Conservation (phyloP, 2,888 invertebrate species). For the Plagiodera versicolora region DNA sequence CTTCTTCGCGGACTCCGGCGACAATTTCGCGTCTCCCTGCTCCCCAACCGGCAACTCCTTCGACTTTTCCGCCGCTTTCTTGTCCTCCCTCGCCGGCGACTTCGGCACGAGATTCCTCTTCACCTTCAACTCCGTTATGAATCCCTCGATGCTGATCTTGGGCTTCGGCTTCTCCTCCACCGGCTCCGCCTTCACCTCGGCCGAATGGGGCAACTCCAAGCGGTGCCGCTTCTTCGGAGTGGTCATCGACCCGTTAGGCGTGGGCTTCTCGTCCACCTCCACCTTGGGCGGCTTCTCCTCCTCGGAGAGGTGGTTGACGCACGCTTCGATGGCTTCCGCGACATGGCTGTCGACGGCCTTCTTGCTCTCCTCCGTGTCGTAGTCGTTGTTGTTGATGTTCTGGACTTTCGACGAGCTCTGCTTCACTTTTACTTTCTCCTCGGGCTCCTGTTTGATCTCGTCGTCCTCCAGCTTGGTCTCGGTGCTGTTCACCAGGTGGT, state of each 20-base stretch:
- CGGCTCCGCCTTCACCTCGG: slow-evolving; percentile 37
- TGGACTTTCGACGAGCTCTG: slow-evolving; percentile 15
- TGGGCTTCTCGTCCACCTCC: slow-evolving; percentile 19
- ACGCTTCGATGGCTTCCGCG: slow-evolving; percentile 62
- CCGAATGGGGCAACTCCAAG: slow-evolving; percentile 62
- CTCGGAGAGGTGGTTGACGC: slow-evolving; percentile 55
- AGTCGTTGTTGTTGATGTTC: slow-evolving; percentile 47
- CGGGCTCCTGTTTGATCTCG: slow-evolving; percentile 29
- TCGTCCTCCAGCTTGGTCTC: slow-evolving; percentile 36
- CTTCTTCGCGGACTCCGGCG: slow-evolving; percentile 47
- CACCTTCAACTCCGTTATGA: slow-evolving; percentile 50
- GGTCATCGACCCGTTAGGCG: slow-evolving; percentile 48
- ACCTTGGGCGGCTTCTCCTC: slow-evolving; percentile 25
- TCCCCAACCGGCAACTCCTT: slow-evolving; percentile 46
- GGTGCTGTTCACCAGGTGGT: slow-evolving; percentile 60
- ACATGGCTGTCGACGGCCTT: slow-evolving; percentile 50
- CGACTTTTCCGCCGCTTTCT: slow-evolving; percentile 29
- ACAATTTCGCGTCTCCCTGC: slow-evolving; percentile 37
- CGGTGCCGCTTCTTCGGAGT: slow-evolving; percentile 77
- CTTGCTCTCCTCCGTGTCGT: slow-evolving; percentile 33
- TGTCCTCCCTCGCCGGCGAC: slow-evolving; percentile 20
- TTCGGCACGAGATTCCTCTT: slow-evolving; percentile 45
- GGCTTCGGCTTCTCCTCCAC: slow-evolving; percentile 41
- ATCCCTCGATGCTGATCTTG: slow-evolving; percentile 46
- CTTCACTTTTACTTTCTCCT: slow-evolving; percentile 29